Evolutionary conservation across 2,888 invertebrate species (phyloP).

Genomic region (Crematogaster levior): DNA sequence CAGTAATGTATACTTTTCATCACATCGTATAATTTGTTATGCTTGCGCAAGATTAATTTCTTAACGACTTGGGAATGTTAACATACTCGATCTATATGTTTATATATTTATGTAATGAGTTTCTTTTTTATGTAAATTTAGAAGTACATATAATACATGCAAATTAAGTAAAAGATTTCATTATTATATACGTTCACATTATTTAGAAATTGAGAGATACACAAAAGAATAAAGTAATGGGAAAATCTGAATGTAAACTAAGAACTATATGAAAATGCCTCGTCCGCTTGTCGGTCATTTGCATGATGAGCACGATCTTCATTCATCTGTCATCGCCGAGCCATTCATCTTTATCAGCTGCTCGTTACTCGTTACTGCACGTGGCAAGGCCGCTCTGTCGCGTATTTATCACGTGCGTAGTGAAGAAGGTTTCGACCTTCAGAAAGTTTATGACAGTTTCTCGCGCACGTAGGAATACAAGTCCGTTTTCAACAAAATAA

Average conservation of each 20-base stretch:
- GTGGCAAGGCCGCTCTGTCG: background rate
- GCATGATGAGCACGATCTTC: slow-evolving; percentile 21
- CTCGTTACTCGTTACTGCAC: slow-evolving; percentile 30
- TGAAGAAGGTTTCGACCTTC: slow-evolving; percentile 15
- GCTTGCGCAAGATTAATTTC: slow-evolving; percentile 8
- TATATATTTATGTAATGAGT: background rate
- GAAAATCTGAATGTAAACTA: slow-evolving; percentile 5
- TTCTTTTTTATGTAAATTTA: slow-evolving; percentile 14
- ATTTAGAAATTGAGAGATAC: background rate
- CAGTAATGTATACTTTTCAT: background rate
- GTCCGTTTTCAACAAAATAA: slow-evolving; percentile 46
- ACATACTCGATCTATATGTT: background rate
- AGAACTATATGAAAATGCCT: background rate
- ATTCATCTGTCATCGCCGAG: slow-evolving; percentile 35
- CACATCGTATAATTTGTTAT: slow-evolving; percentile 1
- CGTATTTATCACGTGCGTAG: background rate
- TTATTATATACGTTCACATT: background rate
- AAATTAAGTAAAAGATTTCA: slow-evolving; percentile 2
- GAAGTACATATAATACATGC: background rate
- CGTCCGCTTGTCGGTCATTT: slow-evolving; percentile 14
- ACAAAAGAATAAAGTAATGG: slow-evolving; percentile 1
- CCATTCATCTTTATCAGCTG: slow-evolving; percentile 37
- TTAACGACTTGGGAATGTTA: slow-evolving; percentile 11
- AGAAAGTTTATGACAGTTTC: slow-evolving; percentile 54
- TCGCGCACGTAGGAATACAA: slow-evolving; percentile 57